These are phyloP conservation scores for Amphiduros pacificus DNA, from an alignment of 2,888 invertebrate species.

Conservation along the genomic window DNA sequence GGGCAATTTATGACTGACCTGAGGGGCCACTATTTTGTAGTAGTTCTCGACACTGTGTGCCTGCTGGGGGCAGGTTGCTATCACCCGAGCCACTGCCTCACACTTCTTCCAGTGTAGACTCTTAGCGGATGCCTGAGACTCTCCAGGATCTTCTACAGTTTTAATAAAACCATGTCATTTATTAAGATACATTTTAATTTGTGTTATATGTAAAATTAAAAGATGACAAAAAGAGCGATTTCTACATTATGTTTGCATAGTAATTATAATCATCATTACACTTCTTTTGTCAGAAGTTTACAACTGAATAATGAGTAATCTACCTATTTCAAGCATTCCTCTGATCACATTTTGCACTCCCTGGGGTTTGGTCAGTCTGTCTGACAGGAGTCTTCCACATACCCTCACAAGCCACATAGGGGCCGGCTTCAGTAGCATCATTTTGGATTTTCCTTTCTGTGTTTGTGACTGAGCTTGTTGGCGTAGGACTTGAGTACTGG, in stretches of 20 bases:
- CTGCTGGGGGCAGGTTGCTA: constrained; percentile 60
- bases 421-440: constrained; percentile 38
- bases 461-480: no score
- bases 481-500: background rate
- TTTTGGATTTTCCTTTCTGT: no score
- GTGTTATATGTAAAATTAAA: background rate
- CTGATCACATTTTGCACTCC: constrained; percentile 70
- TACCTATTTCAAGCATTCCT: constrained; percentile 68
- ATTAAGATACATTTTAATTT: background rate
- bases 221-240: background rate
- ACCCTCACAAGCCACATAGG: constrained; percentile 70
- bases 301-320: no score
- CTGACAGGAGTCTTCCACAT: constrained; percentile 68
- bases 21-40: constrained; percentile 43
- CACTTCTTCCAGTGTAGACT: constrained; percentile 69
- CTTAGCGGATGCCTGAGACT: background rate
- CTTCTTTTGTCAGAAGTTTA: background rate
- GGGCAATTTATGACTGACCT: constrained; percentile 37
- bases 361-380: constrained; percentile 66
- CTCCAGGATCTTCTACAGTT: background rate
- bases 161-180: background rate
- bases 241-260: no score
- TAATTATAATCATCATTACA: background rate
- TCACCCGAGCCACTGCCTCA: constrained; percentile 70
- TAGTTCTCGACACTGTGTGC: constrained; percentile 38